A percentile compares a stretch with the other conserved stretches of the same genome.
These are phyloP conservation scores for Chiridota heheva DNA, from an alignment of 35 echinoderm and acorn worm species.

Conservation along the genomic window DNA sequence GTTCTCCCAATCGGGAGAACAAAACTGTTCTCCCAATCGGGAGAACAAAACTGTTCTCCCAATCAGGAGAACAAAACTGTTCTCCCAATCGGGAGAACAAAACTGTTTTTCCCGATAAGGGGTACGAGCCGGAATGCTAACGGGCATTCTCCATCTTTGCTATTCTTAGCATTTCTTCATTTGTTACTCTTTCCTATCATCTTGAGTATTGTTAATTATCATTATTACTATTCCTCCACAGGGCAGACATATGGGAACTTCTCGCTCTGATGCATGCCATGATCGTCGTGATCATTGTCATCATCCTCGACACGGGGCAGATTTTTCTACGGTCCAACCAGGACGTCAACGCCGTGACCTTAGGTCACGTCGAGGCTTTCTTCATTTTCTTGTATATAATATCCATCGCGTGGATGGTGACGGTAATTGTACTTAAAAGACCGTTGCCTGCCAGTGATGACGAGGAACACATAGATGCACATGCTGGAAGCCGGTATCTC, in stretches of 20 bases:
- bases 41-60: no score
- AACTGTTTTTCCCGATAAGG: no score
- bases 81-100: no score
- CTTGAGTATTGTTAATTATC: no score
- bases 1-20: no score
- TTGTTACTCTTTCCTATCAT: no score
- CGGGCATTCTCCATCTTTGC: no score
- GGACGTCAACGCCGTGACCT: slow-evolving; percentile 53
- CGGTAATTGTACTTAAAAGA: slow-evolving; percentile 78
- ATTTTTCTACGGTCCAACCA: slow-evolving; percentile 75
- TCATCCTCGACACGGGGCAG: slow-evolving; percentile 77
- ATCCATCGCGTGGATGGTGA: slow-evolving; percentile 81
- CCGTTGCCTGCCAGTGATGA: slow-evolving; percentile 78
- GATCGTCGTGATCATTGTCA: slow-evolving; percentile 83
- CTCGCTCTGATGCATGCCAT: slow-evolving; percentile 71
- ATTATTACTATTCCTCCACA: slow-evolving; percentile 39
- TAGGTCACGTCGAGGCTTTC: slow-evolving; percentile 73
- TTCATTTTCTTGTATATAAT: slow-evolving; percentile 82
- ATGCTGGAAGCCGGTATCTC: slow-evolving; percentile 75
- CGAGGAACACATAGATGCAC: slow-evolving; percentile 65
- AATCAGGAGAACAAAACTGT: no score
- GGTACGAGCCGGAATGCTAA: no score
- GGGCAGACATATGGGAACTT: slow-evolving; percentile 83
- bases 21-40: no score
- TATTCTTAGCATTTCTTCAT: no score